A percentile compares a stretch with the other conserved stretches of the same genome.
Conservation (phyloP, 2,888 invertebrate species). For the Nemapogon koenigi region DNA sequence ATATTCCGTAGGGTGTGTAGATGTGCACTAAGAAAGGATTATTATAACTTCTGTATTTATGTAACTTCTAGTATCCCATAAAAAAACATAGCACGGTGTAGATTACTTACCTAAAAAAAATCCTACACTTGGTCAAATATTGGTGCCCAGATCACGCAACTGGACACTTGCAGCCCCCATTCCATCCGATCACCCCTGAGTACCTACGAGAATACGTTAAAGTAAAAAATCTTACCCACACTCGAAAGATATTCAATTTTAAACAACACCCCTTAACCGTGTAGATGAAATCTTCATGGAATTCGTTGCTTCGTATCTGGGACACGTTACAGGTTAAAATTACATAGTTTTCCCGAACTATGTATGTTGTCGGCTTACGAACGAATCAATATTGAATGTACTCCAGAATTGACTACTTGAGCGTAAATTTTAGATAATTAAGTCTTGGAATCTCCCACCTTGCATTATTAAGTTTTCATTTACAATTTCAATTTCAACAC, state of each 20-base stretch:
- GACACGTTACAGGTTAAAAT: conserved; percentile 9
- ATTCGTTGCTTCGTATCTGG: conserved; percentile 5
- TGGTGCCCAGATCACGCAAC: conserved; percentile 41
- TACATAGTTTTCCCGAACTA: conserved; percentile 5
- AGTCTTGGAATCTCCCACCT: no score
- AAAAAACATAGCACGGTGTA: conserved; percentile 3
- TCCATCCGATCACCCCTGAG: conserved; percentile 54
- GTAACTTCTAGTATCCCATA: no score
- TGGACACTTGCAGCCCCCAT: conserved; percentile 44
- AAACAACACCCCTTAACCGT: conserved; percentile 8
- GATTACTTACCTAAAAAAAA: background rate
- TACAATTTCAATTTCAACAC: no score
- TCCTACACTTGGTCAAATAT: conserved; percentile 17
- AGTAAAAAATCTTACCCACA: conserved; percentile 17
- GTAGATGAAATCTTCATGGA: background rate
- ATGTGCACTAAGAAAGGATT: no score
- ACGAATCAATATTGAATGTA: no score
- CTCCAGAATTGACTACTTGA: no score
- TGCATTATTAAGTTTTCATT: no score
- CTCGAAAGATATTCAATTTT: conserved; percentile 8
- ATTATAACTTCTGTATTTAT: no score
- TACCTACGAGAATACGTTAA: conserved; percentile 51
- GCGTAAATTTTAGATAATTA: no score
- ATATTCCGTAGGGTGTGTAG: no score
- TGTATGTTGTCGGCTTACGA: no score